A percentile compares a stretch with the other conserved stretches of the same genome.
Evolutionary conservation across 2,888 invertebrate genomes (phyloP).

Genomic region (Coecobrya sp.): DNA sequence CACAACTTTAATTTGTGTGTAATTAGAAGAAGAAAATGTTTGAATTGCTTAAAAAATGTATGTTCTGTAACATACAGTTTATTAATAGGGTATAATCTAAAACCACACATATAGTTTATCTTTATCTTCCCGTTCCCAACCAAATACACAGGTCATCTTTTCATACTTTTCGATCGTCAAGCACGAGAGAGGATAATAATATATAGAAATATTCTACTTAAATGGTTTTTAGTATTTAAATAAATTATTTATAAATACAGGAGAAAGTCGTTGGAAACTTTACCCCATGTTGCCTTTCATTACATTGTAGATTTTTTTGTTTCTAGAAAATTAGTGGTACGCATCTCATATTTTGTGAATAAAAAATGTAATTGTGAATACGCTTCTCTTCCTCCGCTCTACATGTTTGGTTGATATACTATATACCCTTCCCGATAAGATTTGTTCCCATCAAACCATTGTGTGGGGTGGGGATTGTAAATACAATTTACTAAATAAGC

Average conservation of each 20-base stretch:
- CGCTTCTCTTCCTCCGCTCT: slow-evolving; percentile 51
- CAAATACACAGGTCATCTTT: not conserved
- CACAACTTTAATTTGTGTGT: not conserved
- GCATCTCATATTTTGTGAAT: slow-evolving; percentile 47
- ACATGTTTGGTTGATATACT: not conserved
- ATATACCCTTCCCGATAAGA: not conserved
- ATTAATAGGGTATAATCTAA: not conserved
- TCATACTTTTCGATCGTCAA: not conserved
- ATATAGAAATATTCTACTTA: slow-evolving; percentile 6
- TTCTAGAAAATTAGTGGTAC: not conserved
- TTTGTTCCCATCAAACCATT: not conserved
- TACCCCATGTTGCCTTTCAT: slow-evolving; percentile 53
- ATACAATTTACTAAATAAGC: too few species aligned
- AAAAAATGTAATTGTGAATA: slow-evolving; percentile 68
- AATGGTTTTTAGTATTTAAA: not conserved
- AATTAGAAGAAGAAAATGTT: not conserved
- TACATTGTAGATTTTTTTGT: slow-evolving; percentile 14
- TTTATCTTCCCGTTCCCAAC: not conserved
- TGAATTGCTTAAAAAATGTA: not conserved
- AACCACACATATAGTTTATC: not conserved
- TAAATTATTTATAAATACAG: not conserved
- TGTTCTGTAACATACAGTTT: not conserved
- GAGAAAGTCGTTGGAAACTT: not conserved
- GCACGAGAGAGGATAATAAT: not conserved
- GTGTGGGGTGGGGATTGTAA: slow-evolving; percentile 14